phyloP scores from a whole-genome alignment of 2,888 invertebrate species.

The Cataglyphis cursor region DNA sequence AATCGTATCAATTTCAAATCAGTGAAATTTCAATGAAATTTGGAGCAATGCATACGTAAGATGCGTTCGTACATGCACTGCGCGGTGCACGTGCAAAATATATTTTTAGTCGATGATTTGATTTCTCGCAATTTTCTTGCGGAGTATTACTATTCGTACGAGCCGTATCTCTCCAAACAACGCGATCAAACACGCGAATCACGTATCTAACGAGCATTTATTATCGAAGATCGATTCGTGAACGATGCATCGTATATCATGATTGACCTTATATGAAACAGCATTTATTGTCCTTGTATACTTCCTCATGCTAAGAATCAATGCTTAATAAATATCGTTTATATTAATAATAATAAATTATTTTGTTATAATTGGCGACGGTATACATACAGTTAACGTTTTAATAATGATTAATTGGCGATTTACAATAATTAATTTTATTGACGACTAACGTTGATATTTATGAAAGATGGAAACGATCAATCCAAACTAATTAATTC shows the following conservation, averaged over 20 bases:
- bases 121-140: background rate
- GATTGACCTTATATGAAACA: slow-evolving; percentile 34
- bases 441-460: background rate
- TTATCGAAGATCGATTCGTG: slow-evolving; percentile 23
- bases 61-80: background rate
- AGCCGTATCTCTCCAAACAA: background rate
- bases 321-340: background rate
- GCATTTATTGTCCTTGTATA: slow-evolving; percentile 3
- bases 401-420: background rate
- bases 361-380: background rate
- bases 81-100: slow-evolving; percentile 15
- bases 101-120: slow-evolving; percentile 21
- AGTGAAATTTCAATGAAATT: background rate
- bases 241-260: slow-evolving; percentile 5
- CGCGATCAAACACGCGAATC: background rate
- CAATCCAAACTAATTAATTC: background rate
- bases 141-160: background rate
- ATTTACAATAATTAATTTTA: background rate
- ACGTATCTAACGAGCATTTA: slow-evolving; percentile 17
- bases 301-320: slow-evolving; percentile 23
- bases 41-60: background rate
- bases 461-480: background rate
- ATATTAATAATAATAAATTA: background rate
- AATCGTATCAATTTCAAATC: background rate
- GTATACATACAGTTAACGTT: background rate